Conservation (phyloP, 2,888 invertebrate genomes). For the Drosophila paracracens region DNA sequence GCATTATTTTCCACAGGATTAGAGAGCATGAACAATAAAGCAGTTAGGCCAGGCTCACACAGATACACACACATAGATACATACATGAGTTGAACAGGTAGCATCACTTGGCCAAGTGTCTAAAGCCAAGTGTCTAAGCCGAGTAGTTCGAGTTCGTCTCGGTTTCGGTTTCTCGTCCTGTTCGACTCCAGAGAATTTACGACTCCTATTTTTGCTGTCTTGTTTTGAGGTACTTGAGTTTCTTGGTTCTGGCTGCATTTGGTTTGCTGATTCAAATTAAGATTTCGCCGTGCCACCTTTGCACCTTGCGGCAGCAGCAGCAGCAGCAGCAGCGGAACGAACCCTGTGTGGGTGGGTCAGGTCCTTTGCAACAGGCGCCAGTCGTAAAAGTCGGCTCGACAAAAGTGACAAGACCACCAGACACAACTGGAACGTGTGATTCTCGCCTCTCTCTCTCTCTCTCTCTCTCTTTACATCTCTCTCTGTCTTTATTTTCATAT, state of each 20-base stretch:
- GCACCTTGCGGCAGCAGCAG: conserved; percentile 59
- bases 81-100: conserved; percentile 34
- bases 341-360: conserved; percentile 64
- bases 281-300: conserved; percentile 58
- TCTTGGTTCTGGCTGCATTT: conserved; percentile 22
- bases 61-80: background rate
- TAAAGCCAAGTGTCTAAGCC: conserved; percentile 79
- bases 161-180: conserved; percentile 17
- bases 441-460: conserved; percentile 23
- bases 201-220: conserved; percentile 40
- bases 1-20: conserved; percentile 81
- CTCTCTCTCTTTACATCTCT: no score
- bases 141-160: conserved; percentile 28
- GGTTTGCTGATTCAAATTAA: conserved; percentile 69
- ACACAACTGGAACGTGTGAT: conserved; percentile 64
- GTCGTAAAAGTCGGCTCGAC: conserved; percentile 73
- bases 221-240: conserved; percentile 59
- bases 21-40: conserved; percentile 74
- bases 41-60: conserved; percentile 48
- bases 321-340: conserved; percentile 24
- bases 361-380: conserved; percentile 77
- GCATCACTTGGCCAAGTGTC: conserved; percentile 54
- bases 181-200: conserved; percentile 56
- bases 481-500: background rate
- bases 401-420: conserved; percentile 16